These are phyloP conservation scores for Burhinus oedicnemus DNA, from an alignment of 2,113 vertebrate species.

Conservation along the genomic window DNA sequence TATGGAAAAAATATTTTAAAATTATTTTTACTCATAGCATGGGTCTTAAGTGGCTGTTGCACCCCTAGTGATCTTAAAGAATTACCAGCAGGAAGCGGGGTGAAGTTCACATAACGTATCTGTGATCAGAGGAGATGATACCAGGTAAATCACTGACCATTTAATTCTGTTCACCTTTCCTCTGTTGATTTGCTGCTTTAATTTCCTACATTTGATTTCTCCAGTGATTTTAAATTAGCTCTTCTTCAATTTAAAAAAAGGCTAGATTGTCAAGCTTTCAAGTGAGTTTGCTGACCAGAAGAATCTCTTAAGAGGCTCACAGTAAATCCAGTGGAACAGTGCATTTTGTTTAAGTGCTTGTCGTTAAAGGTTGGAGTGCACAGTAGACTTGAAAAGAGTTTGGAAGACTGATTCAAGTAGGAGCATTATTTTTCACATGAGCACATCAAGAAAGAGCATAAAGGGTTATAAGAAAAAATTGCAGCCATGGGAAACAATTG, in stretches of 20 bases:
- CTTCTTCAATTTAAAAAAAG: neutral
- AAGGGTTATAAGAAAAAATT: neutral
- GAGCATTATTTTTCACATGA: constrained; percentile 39
- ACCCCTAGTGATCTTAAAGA: neutral
- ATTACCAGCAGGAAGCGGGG: neutral
- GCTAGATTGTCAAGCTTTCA: neutral
- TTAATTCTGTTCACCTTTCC: neutral
- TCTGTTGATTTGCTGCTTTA: constrained; percentile 10
- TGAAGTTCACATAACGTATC: neutral
- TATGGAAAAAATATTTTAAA: neutral
- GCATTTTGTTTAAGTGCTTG: constrained; percentile 34
- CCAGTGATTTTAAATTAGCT: constrained; percentile 29
- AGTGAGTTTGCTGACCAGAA: constrained; percentile 44
- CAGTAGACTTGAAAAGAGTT: constrained; percentile 25
- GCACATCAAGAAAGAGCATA: neutral
- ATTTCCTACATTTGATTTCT: constrained; percentile 30
- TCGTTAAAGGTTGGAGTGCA: neutral
- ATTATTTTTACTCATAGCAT: neutral
- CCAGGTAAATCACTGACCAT: neutral
- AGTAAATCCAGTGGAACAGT: constrained; percentile 16
- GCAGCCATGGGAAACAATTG: neutral
- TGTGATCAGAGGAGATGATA: neutral
- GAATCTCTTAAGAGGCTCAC: constrained; percentile 10
- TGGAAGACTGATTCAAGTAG: constrained; percentile 12
- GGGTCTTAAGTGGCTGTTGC: neutral